Evolutionary conservation across 2,797 vertebrate species (phyloP).

Genomic region (Gobionotothen gibberifrons): DNA sequence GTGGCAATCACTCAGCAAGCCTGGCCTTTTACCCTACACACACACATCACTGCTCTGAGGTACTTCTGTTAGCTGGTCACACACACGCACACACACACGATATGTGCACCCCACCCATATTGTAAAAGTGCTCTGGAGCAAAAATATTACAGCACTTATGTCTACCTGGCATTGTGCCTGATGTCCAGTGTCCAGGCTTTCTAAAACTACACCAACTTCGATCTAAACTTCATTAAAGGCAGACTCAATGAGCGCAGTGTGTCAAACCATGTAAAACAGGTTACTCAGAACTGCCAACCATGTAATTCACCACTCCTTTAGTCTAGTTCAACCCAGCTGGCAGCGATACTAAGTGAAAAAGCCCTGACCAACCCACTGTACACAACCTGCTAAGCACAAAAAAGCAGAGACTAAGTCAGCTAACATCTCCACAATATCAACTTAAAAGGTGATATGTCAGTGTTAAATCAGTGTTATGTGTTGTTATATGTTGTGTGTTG

Average conservation of each 20-base stretch:
- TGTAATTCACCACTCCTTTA: neutral
- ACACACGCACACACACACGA: slow-evolving; percentile 20
- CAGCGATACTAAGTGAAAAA: too few relatives aligned
- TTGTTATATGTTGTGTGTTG: too few relatives aligned
- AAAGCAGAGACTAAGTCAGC: neutral
- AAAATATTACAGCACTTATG: slow-evolving; percentile 44
- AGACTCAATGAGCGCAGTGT: neutral
- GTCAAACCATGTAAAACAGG: neutral
- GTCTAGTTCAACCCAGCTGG: too few relatives aligned
- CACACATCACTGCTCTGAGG: slow-evolving; percentile 55
- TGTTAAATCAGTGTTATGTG: too few relatives aligned
- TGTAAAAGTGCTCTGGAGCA: slow-evolving; percentile 45
- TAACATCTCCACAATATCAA: too few relatives aligned
- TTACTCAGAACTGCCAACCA: neutral
- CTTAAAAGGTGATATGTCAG: too few relatives aligned
- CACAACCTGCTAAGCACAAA: neutral
- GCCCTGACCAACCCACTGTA: too few relatives aligned
- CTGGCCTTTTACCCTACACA: slow-evolving; percentile 59
- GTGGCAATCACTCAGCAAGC: slow-evolving; percentile 70
- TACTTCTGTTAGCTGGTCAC: slow-evolving; percentile 59
- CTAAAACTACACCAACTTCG: slow-evolving; percentile 10
- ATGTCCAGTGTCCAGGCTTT: slow-evolving; percentile 23
- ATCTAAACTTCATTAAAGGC: slow-evolving; percentile 11
- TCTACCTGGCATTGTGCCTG: slow-evolving; percentile 36
- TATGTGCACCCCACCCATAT: slow-evolving; percentile 50